phyloP scores from a whole-genome alignment of 92 coral and sea anemone genomes.

The Isaurus tuberculatus region DNA sequence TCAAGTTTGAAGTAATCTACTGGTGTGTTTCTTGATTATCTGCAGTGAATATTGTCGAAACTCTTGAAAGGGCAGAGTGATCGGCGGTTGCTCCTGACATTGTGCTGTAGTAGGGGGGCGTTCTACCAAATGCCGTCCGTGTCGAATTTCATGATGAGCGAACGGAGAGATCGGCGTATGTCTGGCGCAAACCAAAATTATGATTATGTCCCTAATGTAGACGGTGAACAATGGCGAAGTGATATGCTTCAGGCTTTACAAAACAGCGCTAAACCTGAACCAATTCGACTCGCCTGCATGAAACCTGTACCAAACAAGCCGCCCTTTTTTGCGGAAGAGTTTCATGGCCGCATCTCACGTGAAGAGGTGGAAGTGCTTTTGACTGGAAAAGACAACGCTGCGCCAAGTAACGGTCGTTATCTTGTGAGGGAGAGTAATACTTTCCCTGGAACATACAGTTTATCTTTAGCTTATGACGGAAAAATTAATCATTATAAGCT shows the following conservation, averaged over 20 bases:
- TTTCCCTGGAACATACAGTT: conserved; percentile 92
- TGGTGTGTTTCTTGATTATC: conserved; percentile 1
- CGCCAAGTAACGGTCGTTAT: conserved; percentile 87
- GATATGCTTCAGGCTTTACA: conserved; percentile 87
- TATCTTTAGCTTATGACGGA: conserved; percentile 92
- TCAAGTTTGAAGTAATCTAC: conserved; percentile 20
- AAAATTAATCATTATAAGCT: conserved; percentile 83
- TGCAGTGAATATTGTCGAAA: neutral
- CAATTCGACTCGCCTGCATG: conserved; percentile 98
- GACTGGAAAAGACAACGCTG: conserved; percentile 73
- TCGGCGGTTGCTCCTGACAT: conserved; percentile 21
- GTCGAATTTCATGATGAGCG: conserved; percentile 42
- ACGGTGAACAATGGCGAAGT: conserved; percentile 79
- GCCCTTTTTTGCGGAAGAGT: conserved; percentile 87
- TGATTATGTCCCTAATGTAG: conserved; percentile 19
- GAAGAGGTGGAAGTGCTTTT: conserved; percentile 90
- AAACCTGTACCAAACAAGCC: conserved; percentile 84
- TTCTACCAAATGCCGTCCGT: conserved; percentile 38
- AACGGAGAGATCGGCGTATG: conserved; percentile 34
- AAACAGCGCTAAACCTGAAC: conserved; percentile 94
- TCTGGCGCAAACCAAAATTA: conserved; percentile 29
- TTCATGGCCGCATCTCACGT: conserved; percentile 90
- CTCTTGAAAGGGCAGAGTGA: neutral
- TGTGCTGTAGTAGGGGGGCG: neutral
- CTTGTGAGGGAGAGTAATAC: conserved; percentile 92